phyloP scores from a whole-genome alignment of 2,888 invertebrate species.

The Stenchaetothrips biformis region DNA sequence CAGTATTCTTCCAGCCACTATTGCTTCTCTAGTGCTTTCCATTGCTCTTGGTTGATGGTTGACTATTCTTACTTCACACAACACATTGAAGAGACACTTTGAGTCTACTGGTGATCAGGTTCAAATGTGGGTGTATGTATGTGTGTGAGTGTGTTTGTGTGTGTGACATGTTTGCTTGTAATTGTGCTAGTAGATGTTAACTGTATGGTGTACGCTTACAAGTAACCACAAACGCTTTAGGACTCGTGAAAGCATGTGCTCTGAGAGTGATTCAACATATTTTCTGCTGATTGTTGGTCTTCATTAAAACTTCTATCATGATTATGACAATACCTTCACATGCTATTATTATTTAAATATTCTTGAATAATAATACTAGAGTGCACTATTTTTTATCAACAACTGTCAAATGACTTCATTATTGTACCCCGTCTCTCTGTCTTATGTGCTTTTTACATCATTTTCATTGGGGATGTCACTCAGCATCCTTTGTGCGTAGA shows the following conservation, averaged over 20 bases:
- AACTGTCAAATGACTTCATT: too few species aligned
- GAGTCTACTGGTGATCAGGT: too few species aligned
- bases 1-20: not conserved
- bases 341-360: not conserved
- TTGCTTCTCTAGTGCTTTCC: not conserved
- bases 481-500: too few species aligned
- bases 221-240: not conserved
- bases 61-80: too few species aligned
- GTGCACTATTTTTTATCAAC: too few species aligned
- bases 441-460: too few species aligned
- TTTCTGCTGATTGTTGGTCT: not conserved
- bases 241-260: slow-evolving; percentile 7
- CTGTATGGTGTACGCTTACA: not conserved
- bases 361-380: not conserved
- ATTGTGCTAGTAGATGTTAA: not conserved
- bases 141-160: not conserved
- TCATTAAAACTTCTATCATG: not conserved
- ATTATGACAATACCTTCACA: slow-evolving; percentile 1
- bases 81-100: too few species aligned
- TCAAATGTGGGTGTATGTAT: not conserved
- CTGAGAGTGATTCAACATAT: not conserved
- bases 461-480: too few species aligned
- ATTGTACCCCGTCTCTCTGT: too few species aligned
- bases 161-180: not conserved
- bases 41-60: not conserved